These are phyloP conservation scores for Reticulitermes lucifugus DNA, from an alignment of 2,888 invertebrate species.

Conservation along the genomic window DNA sequence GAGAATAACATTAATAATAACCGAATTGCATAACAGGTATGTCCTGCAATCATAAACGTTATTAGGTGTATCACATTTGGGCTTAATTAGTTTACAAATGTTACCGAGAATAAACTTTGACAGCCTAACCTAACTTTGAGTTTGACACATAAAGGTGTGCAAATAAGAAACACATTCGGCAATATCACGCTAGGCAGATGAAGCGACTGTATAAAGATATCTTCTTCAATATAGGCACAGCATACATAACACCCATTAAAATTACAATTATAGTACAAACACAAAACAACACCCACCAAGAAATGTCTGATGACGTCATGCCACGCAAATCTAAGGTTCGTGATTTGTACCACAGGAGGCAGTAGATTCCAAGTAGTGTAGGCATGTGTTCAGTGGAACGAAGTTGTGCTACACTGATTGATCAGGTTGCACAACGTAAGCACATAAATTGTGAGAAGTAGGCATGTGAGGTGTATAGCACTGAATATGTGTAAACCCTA, in stretches of 20 bases:
- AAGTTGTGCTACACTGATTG: background rate
- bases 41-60: too few species aligned
- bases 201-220: too few species aligned
- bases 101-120: slow-evolving; percentile 15
- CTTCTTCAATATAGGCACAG: too few species aligned
- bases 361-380: slow-evolving; percentile 13
- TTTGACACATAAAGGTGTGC: background rate
- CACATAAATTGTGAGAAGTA: background rate
- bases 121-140: slow-evolving; percentile 43
- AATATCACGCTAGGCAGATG: too few species aligned
- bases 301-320: slow-evolving; percentile 50
- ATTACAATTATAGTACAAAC: slow-evolving; percentile 6
- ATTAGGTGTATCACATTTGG: background rate
- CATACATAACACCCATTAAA: background rate
- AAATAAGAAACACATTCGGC: too few species aligned
- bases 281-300: slow-evolving; percentile 36
- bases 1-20: too few species aligned
- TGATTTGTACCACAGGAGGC: slow-evolving; percentile 43
- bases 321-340: slow-evolving; percentile 49
- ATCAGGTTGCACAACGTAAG: background rate
- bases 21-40: too few species aligned
- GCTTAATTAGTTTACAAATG: background rate
- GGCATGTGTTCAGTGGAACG: background rate
- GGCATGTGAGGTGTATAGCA: background rate
- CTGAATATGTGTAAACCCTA: too few species aligned